Conservation (phyloP, 2,888 invertebrate species). For the Tiliacea aurago region DNA sequence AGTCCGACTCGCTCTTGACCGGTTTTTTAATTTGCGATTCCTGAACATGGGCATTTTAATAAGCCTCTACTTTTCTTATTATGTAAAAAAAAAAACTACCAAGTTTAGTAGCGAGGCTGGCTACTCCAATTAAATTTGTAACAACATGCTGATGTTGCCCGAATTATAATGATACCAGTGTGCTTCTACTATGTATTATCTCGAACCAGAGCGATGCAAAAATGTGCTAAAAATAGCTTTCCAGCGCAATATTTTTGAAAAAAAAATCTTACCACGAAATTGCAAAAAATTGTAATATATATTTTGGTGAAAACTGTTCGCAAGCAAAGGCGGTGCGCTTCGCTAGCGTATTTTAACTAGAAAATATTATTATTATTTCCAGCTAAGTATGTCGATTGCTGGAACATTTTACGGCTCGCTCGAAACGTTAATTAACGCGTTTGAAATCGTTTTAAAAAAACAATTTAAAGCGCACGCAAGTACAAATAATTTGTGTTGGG, state of each 20-base stretch:
- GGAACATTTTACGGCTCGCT: slow-evolving; percentile 50
- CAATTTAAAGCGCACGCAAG: slow-evolving; percentile 26
- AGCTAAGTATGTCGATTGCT: slow-evolving; percentile 47
- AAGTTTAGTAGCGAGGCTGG: neutral
- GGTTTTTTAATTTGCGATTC: too few relatives aligned
- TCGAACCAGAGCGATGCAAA: neutral
- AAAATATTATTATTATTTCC: slow-evolving; percentile 37
- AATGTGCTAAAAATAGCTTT: neutral
- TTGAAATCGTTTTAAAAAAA: slow-evolving; percentile 44
- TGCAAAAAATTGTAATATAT: neutral
- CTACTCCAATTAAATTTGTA: neutral
- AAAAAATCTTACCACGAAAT: neutral
- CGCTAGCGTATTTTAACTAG: slow-evolving; percentile 26
- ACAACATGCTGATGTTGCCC: neutral
- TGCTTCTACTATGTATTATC: too few relatives aligned
- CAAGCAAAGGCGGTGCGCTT: neutral
- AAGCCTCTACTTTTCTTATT: neutral
- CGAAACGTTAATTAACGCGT: slow-evolving; percentile 55
- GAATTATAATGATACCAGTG: neutral
- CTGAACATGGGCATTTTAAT: neutral
- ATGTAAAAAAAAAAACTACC: neutral
- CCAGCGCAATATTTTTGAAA: neutral
- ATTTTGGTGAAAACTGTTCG: neutral
- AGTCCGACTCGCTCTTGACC: too few relatives aligned
- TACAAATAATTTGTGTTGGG: slow-evolving; percentile 28